Evolutionary conservation across 2,888 invertebrate species (phyloP), one percentile per base, ranked within the genome.

Genomic region (Flabesymbios commensalis): DNA sequence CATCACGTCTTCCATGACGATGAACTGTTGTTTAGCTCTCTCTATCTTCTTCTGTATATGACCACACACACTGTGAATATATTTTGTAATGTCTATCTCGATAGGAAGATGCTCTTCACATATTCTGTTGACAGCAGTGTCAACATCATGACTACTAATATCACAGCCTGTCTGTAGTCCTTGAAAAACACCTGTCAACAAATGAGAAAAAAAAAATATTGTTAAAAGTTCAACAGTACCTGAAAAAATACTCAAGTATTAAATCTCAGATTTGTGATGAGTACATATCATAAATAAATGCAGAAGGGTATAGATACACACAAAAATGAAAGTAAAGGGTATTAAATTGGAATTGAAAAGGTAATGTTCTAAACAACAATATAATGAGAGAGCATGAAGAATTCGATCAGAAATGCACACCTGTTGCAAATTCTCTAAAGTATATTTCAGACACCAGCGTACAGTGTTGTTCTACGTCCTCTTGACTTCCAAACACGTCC

Each of bases 21-120:
- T 48, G 42, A 43, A 47, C 39, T 61, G 55, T 10, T 59, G 43
- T 22, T 31, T 58, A 32, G 29, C 72, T 29, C 66, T 69, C 22
- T 70, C 69, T 3, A 75, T 72, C 10, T 76, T 54, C 57, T 69
- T 70, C 58, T 74, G 73, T 29, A 78, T 69, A 64, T 82, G 81
- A n/a, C 75, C 72, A 63, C 82, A 83, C 10, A 77, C 73, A 5
- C 74, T 74, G 54, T 86, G 85, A 45, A 90, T 81, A 77, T 89
- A 90, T 64, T 88, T 85, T 1, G 89, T 88, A 59, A 90, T 88
- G 74, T 90, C 88, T 64, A 90, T 87, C 78, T 89, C 88, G 52
- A 88, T 83, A 7, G 78, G 78, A 2, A 87, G 79, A 7, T 86
- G 85, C 82, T 90, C 88, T 70, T 88, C 88, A 78, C 90, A 90